These are phyloP conservation scores for Danaus chrysippus DNA, from an alignment of 2,888 invertebrate species.

Conservation along the genomic window DNA sequence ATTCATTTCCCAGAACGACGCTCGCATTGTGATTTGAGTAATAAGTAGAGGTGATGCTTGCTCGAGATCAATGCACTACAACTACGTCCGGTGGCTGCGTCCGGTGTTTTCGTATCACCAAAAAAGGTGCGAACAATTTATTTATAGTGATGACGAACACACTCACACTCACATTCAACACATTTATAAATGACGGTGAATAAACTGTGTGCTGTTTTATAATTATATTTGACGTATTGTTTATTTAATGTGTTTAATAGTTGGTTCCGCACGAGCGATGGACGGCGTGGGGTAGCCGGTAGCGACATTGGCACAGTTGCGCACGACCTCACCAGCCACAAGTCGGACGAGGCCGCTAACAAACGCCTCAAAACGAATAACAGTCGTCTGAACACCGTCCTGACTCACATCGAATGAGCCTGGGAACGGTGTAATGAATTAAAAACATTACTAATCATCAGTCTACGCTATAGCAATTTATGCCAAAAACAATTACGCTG, in stretches of 20 bases:
- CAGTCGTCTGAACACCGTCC: constrained; percentile 66
- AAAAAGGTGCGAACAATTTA: constrained; percentile 76
- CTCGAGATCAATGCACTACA: constrained; percentile 62
- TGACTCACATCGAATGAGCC: constrained; percentile 63
- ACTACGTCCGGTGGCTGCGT: constrained; percentile 71
- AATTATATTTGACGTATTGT: constrained; percentile 15
- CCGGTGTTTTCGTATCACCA: constrained; percentile 75
- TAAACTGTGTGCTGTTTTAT: background rate
- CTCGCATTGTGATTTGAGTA: constrained; percentile 34
- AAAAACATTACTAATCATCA: constrained; percentile 29
- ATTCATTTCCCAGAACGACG: constrained; percentile 49
- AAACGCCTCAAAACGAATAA: constrained; percentile 70
- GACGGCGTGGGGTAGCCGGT: constrained; percentile 45
- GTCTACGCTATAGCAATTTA: constrained; percentile 39
- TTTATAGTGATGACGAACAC: constrained; percentile 72
- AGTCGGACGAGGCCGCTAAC: constrained; percentile 68
- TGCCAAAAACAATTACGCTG: constrained; percentile 58
- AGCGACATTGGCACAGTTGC: constrained; percentile 77
- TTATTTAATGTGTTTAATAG: constrained; percentile 35
- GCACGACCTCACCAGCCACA: constrained; percentile 66
- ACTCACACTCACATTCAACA: constrained; percentile 52
- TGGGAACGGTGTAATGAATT: constrained; percentile 51
- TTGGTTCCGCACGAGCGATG: constrained; percentile 67
- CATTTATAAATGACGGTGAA: constrained; percentile 53
- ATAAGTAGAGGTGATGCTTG: constrained; percentile 49